Percentiles rank a stretch among this genome's conserved stretches.
Conservation (phyloP, 2,888 invertebrate genomes). For the Agrochola circellaris region DNA sequence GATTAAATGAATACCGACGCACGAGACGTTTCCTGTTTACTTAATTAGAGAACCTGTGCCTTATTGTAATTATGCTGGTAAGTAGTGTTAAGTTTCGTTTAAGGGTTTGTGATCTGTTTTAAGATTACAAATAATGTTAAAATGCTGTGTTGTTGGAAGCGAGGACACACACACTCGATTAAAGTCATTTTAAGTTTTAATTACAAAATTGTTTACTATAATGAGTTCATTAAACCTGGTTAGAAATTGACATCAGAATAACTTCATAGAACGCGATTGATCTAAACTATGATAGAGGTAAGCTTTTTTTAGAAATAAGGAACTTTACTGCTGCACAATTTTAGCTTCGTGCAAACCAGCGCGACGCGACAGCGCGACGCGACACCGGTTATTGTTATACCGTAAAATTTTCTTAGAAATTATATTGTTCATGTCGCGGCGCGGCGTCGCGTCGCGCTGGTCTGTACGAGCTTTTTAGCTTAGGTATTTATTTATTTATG, state of each 20-base stretch:
- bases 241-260: neutral
- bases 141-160: neutral
- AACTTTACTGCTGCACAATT: neutral
- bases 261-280: neutral
- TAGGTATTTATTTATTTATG: neutral
- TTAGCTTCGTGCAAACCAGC: too few relatives aligned
- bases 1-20: constrained; percentile 83
- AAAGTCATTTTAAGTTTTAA: neutral
- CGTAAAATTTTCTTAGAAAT: too few relatives aligned
- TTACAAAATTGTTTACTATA: neutral
- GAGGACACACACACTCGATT: neutral
- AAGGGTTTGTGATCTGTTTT: constrained; percentile 23
- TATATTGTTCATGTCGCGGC: too few relatives aligned
- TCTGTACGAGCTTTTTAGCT: too few relatives aligned
- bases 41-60: constrained; percentile 64
- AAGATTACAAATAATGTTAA: constrained; percentile 15
- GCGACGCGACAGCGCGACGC: too few relatives aligned
- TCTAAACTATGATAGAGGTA: neutral
- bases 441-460: too few relatives aligned
- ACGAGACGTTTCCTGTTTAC: constrained; percentile 81
- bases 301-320: neutral
- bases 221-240: neutral
- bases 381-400: too few relatives aligned
- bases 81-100: constrained; percentile 31
- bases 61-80: constrained; percentile 60